Evolutionary conservation across 2,888 invertebrate genomes (phyloP), one percentile per base, ranked within the genome.

Genomic region (Scaptomyza caliginosa): DNA sequence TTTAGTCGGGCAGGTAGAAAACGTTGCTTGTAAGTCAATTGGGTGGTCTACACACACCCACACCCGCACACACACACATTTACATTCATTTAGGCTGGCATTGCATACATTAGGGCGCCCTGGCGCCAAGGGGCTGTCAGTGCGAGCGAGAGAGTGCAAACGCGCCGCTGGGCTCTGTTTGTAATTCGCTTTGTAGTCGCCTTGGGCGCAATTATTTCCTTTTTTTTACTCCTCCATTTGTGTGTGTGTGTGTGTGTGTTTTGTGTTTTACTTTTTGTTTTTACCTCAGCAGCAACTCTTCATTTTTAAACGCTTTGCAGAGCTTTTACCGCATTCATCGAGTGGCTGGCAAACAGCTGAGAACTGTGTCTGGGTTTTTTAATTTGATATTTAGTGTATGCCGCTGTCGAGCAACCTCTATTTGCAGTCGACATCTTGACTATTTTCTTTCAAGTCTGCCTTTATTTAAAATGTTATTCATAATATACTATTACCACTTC

Each of bases 181-280:
- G 70, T 74, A 73, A 75, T 77, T 81, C 84, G 79, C 79, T 77
- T 84, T 73, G 85, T 77, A 86, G 81, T 83, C 86, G 85, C 85
- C 87, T 81, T 77, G 86, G 77, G 86, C 79, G 69, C 79, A 75
- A 86, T 86, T 86, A 86, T 79, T 77, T 81, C 67, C 54, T 72
- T 40, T 58, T 55, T 70, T 67, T 55, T 34, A 30, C 19, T 30
- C 10, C 46, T 28, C 17, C 8, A 17, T 28, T 43, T 43, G 16
- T 26, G 11, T 45, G 3, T 17, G 4, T 24, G 43, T 26, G 5
- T 42, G 11, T 38, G 19, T 16, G n/a, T 30, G 30, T n/a, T n/a
- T 19, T n/a, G n/a, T n/a, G n/a, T 38, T 38, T 38, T 11, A 5
- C 30, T 46, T 46, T 70, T 62, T 55, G 19, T 54, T 58, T 59